Percentiles rank a stretch among this genome's conserved stretches.
Conservation (phyloP, 2,797 vertebrate species). For the Danio aesculapii region DNA sequence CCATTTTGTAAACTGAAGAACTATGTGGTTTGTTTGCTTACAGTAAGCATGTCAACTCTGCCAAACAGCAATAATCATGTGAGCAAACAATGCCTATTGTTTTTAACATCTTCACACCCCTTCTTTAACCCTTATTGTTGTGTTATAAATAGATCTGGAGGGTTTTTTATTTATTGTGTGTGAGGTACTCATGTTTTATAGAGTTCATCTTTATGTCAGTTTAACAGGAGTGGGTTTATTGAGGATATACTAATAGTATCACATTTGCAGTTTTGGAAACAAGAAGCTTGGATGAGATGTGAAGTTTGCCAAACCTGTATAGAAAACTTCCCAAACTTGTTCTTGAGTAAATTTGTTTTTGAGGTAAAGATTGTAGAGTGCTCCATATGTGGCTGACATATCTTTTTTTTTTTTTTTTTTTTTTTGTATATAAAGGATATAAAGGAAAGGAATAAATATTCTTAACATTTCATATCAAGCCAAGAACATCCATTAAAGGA, state of each 20-base stretch:
- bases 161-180: neutral
- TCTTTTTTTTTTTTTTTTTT: neutral
- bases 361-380: neutral
- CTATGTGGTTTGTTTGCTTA: neutral
- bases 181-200: neutral
- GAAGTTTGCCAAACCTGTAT: neutral
- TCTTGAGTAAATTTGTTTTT: neutral
- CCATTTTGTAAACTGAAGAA: neutral
- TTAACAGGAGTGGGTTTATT: neutral
- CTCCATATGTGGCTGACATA: neutral
- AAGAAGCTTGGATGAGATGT: neutral
- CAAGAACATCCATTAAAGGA: neutral
- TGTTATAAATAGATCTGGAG: neutral
- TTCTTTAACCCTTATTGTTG: neutral
- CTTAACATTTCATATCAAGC: neutral
- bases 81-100: neutral
- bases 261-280: neutral
- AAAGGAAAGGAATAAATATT: neutral
- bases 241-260: neutral
- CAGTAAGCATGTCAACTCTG: neutral
- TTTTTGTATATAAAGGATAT: neutral
- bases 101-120: constrained; percentile 10
- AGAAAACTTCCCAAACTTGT: neutral
- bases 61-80: neutral
- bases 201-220: neutral